Evolutionary conservation across 2,888 invertebrate species (phyloP), one percentile per base, ranked within the genome.

Genomic region (Octonoba sinensis): DNA sequence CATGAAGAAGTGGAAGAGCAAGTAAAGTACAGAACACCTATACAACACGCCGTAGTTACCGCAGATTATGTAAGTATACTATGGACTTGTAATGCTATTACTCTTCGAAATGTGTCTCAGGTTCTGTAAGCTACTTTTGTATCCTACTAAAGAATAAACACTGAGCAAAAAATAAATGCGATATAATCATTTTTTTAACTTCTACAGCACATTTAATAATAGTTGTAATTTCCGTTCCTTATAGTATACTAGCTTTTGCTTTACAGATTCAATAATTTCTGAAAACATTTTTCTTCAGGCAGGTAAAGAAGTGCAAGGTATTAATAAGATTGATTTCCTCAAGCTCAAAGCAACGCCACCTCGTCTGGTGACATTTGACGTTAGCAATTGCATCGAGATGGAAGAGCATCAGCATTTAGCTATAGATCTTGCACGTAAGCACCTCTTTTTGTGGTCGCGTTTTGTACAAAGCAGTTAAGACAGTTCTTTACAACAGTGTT

Each of bases 341-440:
- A 83, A 83, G 44, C 78, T 83, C 60, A 78, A 70, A 22, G 54
- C 51, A 8, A 47, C 27, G 20, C 36, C 69, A 3, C 78, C 83
- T 1, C 47, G 3, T 16, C 54, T 83, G 11, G 2, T 1, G 1
- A 0, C 4, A 8, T 83, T 70, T 36, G 78, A 73, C 27, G 59
- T 78, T 51, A 70, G 66, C 36, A 76, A 72, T 51, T 83, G 83
- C 59, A 70, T 78, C 8, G 73, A 74, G 44, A 62, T 51, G 1
- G 62, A 59, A 18, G 11, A 69, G 0, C 74, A 78, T 16, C 72
- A 60, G 24, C 59, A 60, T 44, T 70, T 70, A 49, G 73, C 47
- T 16, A 62, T 83, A 57, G 1, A 51, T 8, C 71, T 83, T n/a
- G 44, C 24, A 1, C 18, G 82, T 82, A 47, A 81, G 81, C 64